Conservation (phyloP, 2,113 vertebrate genomes). For the Nesogale talazaci region DNA sequence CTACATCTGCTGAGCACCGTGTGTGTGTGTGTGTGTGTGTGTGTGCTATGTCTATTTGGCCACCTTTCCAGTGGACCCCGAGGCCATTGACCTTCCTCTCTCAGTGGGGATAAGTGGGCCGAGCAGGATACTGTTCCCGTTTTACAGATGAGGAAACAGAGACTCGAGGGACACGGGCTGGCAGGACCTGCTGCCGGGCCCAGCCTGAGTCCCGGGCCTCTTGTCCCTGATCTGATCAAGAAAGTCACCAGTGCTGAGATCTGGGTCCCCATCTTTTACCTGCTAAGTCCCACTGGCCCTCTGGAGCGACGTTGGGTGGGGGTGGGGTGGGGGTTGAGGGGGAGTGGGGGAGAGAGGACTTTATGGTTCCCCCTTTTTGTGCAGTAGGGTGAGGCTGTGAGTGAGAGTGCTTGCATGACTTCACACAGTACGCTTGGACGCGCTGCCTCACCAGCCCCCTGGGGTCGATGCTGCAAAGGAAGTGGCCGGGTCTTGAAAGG, state of each 20-base stretch:
- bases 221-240: background rate
- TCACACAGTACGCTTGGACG: background rate
- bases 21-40: background rate
- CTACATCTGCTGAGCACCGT: background rate
- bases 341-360: background rate
- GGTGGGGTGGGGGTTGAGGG: background rate
- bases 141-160: constrained; percentile 4
- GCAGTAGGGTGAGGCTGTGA: background rate
- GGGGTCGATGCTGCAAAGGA: constrained; percentile 27
- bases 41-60: background rate
- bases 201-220: background rate
- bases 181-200: background rate
- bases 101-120: too few relatives aligned
- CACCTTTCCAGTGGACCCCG: background rate
- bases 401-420: background rate
- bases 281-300: background rate
- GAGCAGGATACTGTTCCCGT: background rate
- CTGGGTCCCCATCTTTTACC: background rate
- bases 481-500: constrained; percentile 19
- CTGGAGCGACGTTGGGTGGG: background rate
- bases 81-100: background rate
- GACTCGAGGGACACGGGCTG: background rate
- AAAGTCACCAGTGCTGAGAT: background rate
- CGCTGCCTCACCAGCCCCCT: background rate
- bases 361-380: background rate